These are phyloP conservation scores for Chlorocebus sabaeus DNA, from an alignment of 2,113 vertebrate species.

Conservation along the genomic window DNA sequence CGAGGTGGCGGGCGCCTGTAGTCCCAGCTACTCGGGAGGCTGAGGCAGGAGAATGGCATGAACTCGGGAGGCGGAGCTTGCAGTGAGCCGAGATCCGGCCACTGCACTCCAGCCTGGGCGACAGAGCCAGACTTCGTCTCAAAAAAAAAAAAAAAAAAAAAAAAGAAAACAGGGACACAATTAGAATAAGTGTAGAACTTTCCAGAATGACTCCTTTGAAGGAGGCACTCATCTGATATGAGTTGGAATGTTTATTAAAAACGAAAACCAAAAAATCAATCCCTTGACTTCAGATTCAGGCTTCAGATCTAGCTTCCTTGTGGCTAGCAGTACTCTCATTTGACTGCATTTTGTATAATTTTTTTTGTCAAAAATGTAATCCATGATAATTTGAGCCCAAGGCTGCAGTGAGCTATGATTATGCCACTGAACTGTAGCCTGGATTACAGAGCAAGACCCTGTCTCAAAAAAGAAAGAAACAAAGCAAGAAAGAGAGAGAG, in stretches of 20 bases:
- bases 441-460: neutral
- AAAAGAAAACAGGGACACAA: neutral
- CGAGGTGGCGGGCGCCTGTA: no score
- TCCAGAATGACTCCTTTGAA: constrained; percentile 38
- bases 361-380: neutral
- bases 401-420: neutral
- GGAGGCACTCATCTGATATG: neutral
- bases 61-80: no score
- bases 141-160: no score
- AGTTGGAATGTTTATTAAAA: constrained; percentile 19
- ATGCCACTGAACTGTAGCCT: neutral
- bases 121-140: no score
- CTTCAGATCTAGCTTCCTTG: neutral
- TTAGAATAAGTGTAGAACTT: constrained; percentile 20
- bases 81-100: no score
- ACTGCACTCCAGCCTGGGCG: no score
- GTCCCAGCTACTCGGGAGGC: no score
- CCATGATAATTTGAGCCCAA: neutral
- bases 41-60: no score
- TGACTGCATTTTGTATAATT: neutral
- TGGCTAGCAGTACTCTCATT: neutral
- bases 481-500: no score
- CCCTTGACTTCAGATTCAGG: neutral
- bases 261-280: neutral
- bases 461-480: neutral